Evolutionary conservation across 1,140 invertebrate genomes (phyloP), one percentile per base, ranked within the genome.

Genomic region (Lucilia cuprina): DNA sequence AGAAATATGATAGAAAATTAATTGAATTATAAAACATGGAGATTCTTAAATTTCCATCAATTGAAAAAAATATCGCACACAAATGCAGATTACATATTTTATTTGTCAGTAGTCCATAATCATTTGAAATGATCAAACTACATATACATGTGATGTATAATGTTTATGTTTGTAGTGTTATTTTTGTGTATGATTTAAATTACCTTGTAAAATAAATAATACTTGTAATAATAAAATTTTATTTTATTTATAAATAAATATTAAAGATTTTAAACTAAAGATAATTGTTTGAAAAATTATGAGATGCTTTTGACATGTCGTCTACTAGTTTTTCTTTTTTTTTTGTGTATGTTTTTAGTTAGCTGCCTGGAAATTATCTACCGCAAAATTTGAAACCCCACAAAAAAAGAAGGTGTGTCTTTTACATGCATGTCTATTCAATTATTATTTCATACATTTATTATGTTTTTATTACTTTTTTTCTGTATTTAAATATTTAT

Each of bases 1-100:
- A 60, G n/a, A 60, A n/a, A 60, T 17, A 60, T n/a, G 55, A n/a
- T 60, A 60, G 55, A 60, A 70, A 70, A 70, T 70, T 70, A 70
- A 70, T 70, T 70, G 65, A 70, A 70, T 70, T 70, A 70, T 70
- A 70, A 70, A 70, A 70, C n/a, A 70, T 70, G 19, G 19, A 19
- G 60, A 70, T 70, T 70, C 60, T 19, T 70, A 70, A 55, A 55
- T 55, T 55, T 55, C 50, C 12, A 55, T 55, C 17, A n/a, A 55
- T 55, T 13, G 50, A 55, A 55, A 17, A n/a, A 55, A 55, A 55
- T n/a, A 55, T 12, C 4, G 17, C 50, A 55, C 50, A 55, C 50
- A 7, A 55, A 17, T 10, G 12, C 17, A 2, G 41, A 2, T 55
- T 55, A n/a, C 17, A 14, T 17, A 55, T 55, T 55, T 55, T 55